Conservation (phyloP, 2,113 vertebrate species). For the Psilopogon haemacephalus region DNA sequence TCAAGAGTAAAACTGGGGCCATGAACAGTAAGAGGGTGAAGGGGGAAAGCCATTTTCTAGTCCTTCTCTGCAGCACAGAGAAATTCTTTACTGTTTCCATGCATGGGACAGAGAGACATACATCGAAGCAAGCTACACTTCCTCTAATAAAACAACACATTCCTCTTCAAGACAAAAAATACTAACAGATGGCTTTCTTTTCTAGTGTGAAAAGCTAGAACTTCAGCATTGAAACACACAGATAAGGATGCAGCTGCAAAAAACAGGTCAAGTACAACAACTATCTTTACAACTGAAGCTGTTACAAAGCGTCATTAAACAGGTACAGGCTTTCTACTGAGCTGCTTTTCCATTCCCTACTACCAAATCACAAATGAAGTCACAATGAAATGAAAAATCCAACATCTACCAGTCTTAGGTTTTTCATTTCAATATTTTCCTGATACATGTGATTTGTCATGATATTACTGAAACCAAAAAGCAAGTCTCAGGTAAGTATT, state of each 20-base stretch:
- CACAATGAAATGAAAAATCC: background rate
- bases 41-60: background rate
- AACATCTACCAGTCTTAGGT: background rate
- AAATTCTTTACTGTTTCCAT: background rate
- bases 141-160: background rate
- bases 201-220: background rate
- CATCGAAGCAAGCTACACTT: background rate
- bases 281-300: background rate
- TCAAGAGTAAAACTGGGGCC: background rate
- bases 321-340: background rate
- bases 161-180: background rate
- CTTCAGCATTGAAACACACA: background rate
- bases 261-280: background rate
- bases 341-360: background rate
- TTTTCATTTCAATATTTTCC: background rate
- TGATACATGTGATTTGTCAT: background rate
- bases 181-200: background rate
- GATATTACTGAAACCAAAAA: background rate
- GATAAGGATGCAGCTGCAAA: background rate
- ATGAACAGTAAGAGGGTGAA: background rate
- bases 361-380: background rate
- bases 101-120: background rate
- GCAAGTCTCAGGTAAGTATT: background rate
- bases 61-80: background rate
- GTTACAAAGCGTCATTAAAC: background rate